Conservation (phyloP, 2,888 invertebrate species). For the Hyalella azteca region DNA sequence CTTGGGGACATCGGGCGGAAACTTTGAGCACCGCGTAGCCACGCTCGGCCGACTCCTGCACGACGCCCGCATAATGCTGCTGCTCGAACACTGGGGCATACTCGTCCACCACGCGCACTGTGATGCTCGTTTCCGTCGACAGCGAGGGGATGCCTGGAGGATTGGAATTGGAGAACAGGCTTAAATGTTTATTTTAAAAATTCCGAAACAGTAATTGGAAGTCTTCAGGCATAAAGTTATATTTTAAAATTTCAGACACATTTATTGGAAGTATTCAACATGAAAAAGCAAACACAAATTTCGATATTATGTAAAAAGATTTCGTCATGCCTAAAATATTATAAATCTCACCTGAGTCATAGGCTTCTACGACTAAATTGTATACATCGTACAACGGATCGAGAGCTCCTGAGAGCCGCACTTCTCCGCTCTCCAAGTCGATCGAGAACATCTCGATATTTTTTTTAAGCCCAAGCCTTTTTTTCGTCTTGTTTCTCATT, state of each 20-base stretch:
- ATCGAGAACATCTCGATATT: slow-evolving; percentile 3
- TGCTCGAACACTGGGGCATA: slow-evolving; percentile 82
- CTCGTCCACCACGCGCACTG: slow-evolving; percentile 58
- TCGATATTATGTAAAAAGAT: too few species aligned
- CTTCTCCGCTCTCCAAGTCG: slow-evolving; percentile 73
- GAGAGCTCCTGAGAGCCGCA: slow-evolving; percentile 80
- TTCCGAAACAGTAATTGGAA: too few species aligned
- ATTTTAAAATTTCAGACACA: too few species aligned
- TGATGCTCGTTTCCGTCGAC: slow-evolving; percentile 50
- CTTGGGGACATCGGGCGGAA: slow-evolving; percentile 65
- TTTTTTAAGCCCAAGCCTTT: neutral
- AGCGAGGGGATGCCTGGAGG: slow-evolving; percentile 50
- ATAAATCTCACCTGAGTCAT: slow-evolving; percentile 83
- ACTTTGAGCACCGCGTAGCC: slow-evolving; percentile 72
- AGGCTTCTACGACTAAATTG: slow-evolving; percentile 82
- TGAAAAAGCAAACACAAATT: too few species aligned
- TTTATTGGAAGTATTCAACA: too few species aligned
- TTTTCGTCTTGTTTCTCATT: neutral
- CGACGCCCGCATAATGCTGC: slow-evolving; percentile 80
- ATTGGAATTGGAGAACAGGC: too few species aligned
- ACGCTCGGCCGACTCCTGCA: slow-evolving; percentile 82
- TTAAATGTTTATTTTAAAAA: too few species aligned
- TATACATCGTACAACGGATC: slow-evolving; percentile 82
- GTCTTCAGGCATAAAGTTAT: too few species aligned
- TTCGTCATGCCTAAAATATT: too few species aligned